Evolutionary conservation across 1,140 invertebrate species (phyloP).

Genomic region (Pteromalus puparum): DNA sequence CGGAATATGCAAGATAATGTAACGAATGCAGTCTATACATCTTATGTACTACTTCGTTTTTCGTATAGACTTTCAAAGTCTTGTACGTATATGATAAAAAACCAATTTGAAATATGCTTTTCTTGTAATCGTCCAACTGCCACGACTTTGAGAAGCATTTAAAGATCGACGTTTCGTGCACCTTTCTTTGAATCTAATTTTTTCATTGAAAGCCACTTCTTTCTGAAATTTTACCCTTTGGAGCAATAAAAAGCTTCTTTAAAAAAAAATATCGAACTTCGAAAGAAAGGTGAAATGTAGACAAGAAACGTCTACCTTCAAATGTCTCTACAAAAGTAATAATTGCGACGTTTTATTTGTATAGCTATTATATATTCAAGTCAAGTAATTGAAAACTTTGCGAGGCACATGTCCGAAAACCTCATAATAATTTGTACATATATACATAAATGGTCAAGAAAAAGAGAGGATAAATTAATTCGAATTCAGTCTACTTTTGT

Average conservation of each 20-base stretch:
- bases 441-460: slow-evolving; percentile 35
- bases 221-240: background rate
- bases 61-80: slow-evolving; percentile 62
- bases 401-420: slow-evolving; percentile 35
- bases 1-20: slow-evolving; percentile 61
- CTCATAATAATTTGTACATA: slow-evolving; percentile 50
- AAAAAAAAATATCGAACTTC: background rate
- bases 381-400: slow-evolving; percentile 41
- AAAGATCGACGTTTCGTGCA: slow-evolving; percentile 59
- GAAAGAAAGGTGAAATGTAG: background rate
- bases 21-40: slow-evolving; percentile 63
- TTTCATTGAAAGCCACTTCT: background rate
- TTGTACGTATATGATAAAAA: slow-evolving; percentile 44
- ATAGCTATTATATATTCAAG: slow-evolving; percentile 28
- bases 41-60: slow-evolving; percentile 66
- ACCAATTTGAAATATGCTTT: slow-evolving; percentile 57
- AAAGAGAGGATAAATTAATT: slow-evolving; percentile 28
- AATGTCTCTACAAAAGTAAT: slow-evolving; percentile 48
- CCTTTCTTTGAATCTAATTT: background rate
- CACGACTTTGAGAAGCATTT: slow-evolving; percentile 66
- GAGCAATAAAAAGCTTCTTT: background rate
- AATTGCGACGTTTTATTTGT: slow-evolving; percentile 47
- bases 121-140: slow-evolving; percentile 65
- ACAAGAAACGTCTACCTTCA: slow-evolving; percentile 54
- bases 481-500: slow-evolving; percentile 35